A percentile compares a stretch with the other conserved stretches of the same genome.
phyloP scores from a whole-genome alignment of 2,888 invertebrate species.

The Plebejus melissa region DNA sequence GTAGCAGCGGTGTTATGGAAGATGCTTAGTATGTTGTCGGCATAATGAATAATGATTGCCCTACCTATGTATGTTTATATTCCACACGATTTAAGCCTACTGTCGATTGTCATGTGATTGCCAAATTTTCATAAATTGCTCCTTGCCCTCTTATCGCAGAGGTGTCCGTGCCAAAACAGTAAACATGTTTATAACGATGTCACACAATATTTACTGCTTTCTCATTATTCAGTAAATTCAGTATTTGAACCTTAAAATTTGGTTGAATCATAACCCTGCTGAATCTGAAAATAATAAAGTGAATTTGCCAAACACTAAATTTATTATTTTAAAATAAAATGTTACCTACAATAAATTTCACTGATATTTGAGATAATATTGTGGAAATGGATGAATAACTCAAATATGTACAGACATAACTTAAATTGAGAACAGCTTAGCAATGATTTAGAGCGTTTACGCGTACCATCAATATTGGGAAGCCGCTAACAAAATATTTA shows the following conservation, averaged over 20 bases:
- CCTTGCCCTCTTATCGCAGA: neutral
- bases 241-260: neutral
- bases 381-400: neutral
- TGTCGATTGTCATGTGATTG: neutral
- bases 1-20: too few relatives aligned
- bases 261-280: neutral
- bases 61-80: neutral
- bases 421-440: neutral
- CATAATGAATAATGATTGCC: too few relatives aligned
- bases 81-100: neutral
- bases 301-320: neutral
- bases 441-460: neutral
- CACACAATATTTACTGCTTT: neutral
- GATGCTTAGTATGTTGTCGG: too few relatives aligned
- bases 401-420: neutral
- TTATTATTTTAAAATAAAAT: neutral
- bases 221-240: neutral
- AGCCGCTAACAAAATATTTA: conserved; percentile 13
- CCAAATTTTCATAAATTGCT: conserved; percentile 7
- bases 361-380: neutral
- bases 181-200: conserved; percentile 18
- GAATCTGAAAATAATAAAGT: neutral
- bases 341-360: neutral
- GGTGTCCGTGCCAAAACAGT: conserved; percentile 7
- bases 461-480: neutral